Base-by-base conservation (phyloP, 2,797 vertebrate genomes). In the Pangasius larnaudii region DNA sequence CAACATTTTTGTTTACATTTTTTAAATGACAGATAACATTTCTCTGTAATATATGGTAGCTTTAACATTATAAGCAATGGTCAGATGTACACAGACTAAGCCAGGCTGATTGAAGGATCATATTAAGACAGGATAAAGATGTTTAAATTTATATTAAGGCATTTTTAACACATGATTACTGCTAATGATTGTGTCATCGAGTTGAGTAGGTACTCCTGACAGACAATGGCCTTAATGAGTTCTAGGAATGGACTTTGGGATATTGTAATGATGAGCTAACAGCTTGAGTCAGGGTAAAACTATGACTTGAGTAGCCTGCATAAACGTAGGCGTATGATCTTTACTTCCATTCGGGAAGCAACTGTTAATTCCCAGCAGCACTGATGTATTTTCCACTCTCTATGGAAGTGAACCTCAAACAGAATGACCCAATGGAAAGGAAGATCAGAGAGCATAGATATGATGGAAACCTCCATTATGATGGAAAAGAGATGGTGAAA, bases 311-410 rank as follows among this genome's bases (percentile, higher is more conserved):
- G 79, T 49, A 30, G 61, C 36, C 69, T 77, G 59, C 36, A 75
- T 89, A 69, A 58, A 89, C 27, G 85, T 87, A 84, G 81, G 80
- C 63, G 81, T 87, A 86, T 59, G 85, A 86, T 59, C 77, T 86
- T 59, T 59, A 61, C 77, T 89, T 87, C 84, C 81, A 88, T 74
- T 91, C 74, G 75, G 88, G 86, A 90, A 87, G 72, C 71, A 81
- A 87, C 74, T 77, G 77, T 59, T 51, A 56, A 85, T 81, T 90
- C 84, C 80, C 87, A 87, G 59, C 80, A 86, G 63, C 89, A 19
- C 86, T 89, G 87, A 90, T 88, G 86, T 88, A 58, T 90, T 91
- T 93, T 86, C 87, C 84, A 56, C 65, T 63, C 79, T 81, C 39
- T 19, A 49, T 82, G 59, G 59, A 65, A 82, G 80, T n/a, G 59